A percentile compares a stretch with the other conserved stretches of the same genome.
Conservation (phyloP, 2,888 invertebrate species). For the Hyposoter dolosus region DNA sequence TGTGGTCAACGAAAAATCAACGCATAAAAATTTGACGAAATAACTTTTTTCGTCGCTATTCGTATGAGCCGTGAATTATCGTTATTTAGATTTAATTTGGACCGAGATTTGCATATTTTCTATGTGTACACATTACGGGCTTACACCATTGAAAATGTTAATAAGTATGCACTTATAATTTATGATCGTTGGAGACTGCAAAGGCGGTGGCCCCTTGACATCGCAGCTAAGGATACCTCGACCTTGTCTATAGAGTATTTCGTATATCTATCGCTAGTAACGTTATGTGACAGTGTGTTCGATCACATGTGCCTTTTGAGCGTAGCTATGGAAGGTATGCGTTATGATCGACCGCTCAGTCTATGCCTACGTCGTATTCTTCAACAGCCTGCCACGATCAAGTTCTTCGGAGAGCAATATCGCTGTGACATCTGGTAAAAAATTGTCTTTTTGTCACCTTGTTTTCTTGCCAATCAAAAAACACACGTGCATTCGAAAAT, state of each 20-base stretch:
- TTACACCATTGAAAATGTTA: conserved; percentile 26
- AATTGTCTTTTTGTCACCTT: neutral
- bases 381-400: neutral
- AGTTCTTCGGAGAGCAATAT: neutral
- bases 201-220: conserved; percentile 47
- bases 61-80: neutral
- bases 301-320: neutral
- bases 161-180: conserved; percentile 65
- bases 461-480: neutral
- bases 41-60: neutral
- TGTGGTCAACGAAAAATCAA: neutral
- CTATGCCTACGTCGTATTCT: neutral
- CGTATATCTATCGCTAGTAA: conserved; percentile 21
- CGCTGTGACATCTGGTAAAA: neutral
- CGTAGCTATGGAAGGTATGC: neutral
- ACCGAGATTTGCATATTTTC: conserved; percentile 19
- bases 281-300: conserved; percentile 1
- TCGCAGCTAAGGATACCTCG: conserved; percentile 67
- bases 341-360: neutral
- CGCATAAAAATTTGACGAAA: neutral
- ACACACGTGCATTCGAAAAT: neutral
- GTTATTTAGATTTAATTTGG: neutral
- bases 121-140: neutral
- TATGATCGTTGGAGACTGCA: conserved; percentile 62
- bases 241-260: conserved; percentile 63